Percentiles rank a stretch among this genome's conserved stretches.
Evolutionary conservation across 2,888 invertebrate species (phyloP).

Genomic region (Macroteleia sp.): DNA sequence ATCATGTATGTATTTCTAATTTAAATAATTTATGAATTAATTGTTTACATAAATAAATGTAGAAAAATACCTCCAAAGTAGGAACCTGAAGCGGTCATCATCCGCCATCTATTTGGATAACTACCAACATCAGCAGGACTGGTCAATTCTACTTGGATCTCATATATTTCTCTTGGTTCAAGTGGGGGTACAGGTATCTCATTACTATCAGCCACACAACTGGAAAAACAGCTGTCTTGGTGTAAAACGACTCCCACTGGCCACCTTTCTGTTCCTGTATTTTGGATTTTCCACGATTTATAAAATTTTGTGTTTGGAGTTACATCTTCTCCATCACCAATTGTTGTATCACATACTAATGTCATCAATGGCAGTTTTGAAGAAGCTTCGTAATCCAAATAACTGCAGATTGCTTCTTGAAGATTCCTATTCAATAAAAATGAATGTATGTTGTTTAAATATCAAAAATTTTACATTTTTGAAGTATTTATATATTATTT

Average conservation of each 20-base stretch:
- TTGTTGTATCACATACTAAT: slow-evolving; percentile 89
- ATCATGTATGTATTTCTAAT: no score
- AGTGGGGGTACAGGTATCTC: slow-evolving; percentile 87
- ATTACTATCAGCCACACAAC: no score
- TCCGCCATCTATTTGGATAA: slow-evolving; percentile 94
- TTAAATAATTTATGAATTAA: no score
- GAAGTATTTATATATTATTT: no score
- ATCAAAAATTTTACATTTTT: no score
- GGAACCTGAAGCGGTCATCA: slow-evolving; percentile 93
- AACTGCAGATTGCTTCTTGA: slow-evolving; percentile 97
- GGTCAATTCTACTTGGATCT: slow-evolving; percentile 91
- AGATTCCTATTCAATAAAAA: no score
- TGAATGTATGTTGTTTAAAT: no score
- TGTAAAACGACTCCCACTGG: slow-evolving; percentile 92
- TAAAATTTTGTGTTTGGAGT: slow-evolving; percentile 90
- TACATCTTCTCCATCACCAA: slow-evolving; percentile 91
- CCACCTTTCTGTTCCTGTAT: slow-evolving; percentile 94
- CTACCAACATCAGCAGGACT: slow-evolving; percentile 91
- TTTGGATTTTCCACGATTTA: slow-evolving; percentile 95
- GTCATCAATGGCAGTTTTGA: slow-evolving; percentile 91
- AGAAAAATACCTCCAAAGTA: slow-evolving; percentile 99
- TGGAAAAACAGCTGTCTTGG: slow-evolving; percentile 79
- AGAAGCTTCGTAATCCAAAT: slow-evolving; percentile 93
- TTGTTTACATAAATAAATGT: no score
- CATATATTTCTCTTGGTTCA: slow-evolving; percentile 90